Evolutionary conservation across 2,888 invertebrate species (phyloP).

Genomic region (Plagodis pulveraria): DNA sequence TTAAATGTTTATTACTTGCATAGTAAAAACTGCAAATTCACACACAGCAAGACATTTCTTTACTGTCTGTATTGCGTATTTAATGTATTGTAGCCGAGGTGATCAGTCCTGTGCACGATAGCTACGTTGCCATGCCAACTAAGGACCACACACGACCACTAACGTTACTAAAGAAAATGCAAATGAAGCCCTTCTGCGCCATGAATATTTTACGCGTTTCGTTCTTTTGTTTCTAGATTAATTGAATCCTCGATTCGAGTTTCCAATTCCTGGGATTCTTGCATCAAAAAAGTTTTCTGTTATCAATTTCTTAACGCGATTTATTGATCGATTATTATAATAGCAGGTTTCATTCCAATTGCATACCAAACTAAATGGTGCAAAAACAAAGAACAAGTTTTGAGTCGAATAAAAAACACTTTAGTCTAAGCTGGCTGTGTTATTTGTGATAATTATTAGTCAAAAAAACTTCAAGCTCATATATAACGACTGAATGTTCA

Average conservation of each 20-base stretch:
- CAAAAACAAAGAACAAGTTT: constrained; percentile 1
- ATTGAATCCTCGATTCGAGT: constrained; percentile 50
- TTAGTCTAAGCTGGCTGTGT: not conserved
- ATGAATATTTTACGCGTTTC: constrained; percentile 61
- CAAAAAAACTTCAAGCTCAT: too few relatives aligned
- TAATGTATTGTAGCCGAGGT: constrained; percentile 33
- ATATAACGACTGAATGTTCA: too few relatives aligned
- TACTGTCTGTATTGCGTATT: constrained; percentile 8
- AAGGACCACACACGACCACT: constrained; percentile 80
- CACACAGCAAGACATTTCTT: too few relatives aligned
- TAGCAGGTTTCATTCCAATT: constrained; percentile 5
- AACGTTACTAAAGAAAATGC: constrained; percentile 62
- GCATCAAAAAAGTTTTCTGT: not conserved
- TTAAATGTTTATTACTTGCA: too few relatives aligned
- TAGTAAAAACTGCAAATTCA: too few relatives aligned
- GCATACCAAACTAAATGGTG: not conserved
- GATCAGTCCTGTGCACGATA: constrained; percentile 46
- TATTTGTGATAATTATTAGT: not conserved
- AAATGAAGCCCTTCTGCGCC: constrained; percentile 61
- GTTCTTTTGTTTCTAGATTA: constrained; percentile 64
- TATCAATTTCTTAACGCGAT: not conserved
- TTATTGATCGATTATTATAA: constrained; percentile 12
- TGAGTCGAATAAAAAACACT: not conserved
- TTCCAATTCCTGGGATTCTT: not conserved
- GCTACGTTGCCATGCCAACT: constrained; percentile 68